Conservation (phyloP, 35 echinoderm and acorn worm genomes). For the Chiridota heheva region DNA sequence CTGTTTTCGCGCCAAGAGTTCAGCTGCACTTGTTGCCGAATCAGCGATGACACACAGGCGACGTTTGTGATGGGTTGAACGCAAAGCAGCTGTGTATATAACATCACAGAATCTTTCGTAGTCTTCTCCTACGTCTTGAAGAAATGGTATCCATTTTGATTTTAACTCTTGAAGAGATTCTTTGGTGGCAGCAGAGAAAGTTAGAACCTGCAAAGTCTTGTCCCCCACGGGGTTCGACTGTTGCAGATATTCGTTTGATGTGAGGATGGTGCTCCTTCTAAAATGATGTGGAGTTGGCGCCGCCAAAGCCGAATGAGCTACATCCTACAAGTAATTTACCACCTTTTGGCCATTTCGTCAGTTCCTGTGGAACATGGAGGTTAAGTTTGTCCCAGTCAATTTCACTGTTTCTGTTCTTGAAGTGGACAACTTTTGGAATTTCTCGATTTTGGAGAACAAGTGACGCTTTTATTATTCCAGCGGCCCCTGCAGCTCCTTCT, state of each 20-base stretch:
- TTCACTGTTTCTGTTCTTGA: constrained; percentile 35
- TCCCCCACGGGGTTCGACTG: neutral
- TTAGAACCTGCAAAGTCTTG: neutral
- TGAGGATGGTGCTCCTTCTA: constrained; percentile 38
- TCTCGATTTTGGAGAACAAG: constrained; percentile 26
- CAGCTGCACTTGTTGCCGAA: constrained; percentile 28
- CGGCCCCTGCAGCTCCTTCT: constrained; percentile 52
- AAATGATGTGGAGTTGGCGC: constrained; percentile 60
- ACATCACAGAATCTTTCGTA: constrained; percentile 4
- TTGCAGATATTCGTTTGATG: too few relatives aligned
- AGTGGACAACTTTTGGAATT: constrained; percentile 60
- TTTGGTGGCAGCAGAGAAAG: constrained; percentile 67
- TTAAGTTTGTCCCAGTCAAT: constrained; percentile 36
- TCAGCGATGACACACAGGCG: constrained; percentile 33
- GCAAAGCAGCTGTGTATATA: constrained; percentile 47
- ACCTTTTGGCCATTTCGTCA: constrained; percentile 41
- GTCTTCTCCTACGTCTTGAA: constrained; percentile 27
- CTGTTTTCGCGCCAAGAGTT: neutral
- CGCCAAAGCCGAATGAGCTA: constrained; percentile 75
- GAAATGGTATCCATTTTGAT: constrained; percentile 46
- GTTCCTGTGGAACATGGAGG: constrained; percentile 28
- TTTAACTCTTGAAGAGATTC: constrained; percentile 42
- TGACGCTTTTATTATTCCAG: constrained; percentile 62
- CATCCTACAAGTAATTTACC: constrained; percentile 40
- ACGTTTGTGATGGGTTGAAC: constrained; percentile 47